Conservation (phyloP, 2,113 vertebrate species). For the Excalfactoria chinensis region DNA sequence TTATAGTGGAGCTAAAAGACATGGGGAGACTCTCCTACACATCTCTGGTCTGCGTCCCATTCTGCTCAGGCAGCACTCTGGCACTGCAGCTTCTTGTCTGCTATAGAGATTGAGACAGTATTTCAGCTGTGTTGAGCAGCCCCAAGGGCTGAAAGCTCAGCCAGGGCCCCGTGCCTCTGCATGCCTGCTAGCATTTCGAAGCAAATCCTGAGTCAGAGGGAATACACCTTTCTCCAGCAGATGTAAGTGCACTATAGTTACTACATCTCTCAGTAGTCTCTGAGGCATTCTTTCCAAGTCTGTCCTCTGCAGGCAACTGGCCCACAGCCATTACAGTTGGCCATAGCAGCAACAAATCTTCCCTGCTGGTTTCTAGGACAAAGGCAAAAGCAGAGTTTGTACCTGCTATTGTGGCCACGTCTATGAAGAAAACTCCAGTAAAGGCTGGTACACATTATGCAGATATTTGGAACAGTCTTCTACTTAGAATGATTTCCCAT, state of each 20-base stretch:
- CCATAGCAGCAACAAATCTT: not conserved
- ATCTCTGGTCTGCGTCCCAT: not conserved
- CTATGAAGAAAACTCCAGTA: not conserved
- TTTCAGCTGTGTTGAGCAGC: conserved; percentile 50
- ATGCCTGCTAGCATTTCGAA: conserved; percentile 59
- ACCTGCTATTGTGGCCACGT: not conserved
- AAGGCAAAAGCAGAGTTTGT: not conserved
- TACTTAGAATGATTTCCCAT: not conserved
- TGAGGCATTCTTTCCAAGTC: conserved; percentile 9
- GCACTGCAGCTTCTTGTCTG: conserved; percentile 5
- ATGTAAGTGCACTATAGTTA: not conserved
- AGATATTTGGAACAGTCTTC: not conserved
- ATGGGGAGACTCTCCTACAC: rapidly evolving
- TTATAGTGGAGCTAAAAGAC: not conserved
- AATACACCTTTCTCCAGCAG: conserved; percentile 48
- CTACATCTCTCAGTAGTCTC: conserved; percentile 20
- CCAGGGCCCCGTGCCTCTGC: conserved; percentile 52
- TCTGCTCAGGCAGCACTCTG: not conserved
- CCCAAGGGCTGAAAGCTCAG: conserved; percentile 31
- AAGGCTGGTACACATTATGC: not conserved
- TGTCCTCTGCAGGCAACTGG: conserved; percentile 28
- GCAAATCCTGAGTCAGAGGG: conserved; percentile 40
- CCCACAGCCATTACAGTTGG: not conserved
- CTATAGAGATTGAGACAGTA: conserved; percentile 27
- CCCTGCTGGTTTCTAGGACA: conserved; percentile 10